Evolutionary conservation across 1,140 invertebrate genomes (phyloP), one percentile per base, ranked within the genome.

Genomic region (Archegozetes longisetosus): DNA sequence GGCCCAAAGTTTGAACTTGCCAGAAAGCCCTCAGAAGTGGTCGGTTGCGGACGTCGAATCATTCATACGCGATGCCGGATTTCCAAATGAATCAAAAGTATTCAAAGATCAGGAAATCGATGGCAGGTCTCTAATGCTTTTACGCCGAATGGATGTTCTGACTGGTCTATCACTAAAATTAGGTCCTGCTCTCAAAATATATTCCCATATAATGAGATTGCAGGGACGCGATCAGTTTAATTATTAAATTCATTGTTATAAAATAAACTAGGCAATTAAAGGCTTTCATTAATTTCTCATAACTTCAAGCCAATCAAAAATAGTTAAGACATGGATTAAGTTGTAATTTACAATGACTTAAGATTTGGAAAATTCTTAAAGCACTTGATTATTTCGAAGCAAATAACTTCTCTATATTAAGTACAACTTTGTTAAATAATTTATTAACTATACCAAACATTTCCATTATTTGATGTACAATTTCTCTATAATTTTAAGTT

Each of bases 41-140:
- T 81, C 80, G 3, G 78, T 80, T 9, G 80, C 84, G 61, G 83
- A 91, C 70, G 86, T 91, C 1, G 84, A 82, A 68, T 75, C 81
- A 22, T 90, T 87, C 73, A 86, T 66, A 60, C 65, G 32, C 48
- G 62, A 50, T 61, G 65, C 57, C 40, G 69, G 64, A 29, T 67
- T 63, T 55, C 61, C 68, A 53, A 66, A 69, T 46, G 55, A 66
- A 46, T 84, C 86, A 17, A 76, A 80, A 59, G 78, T 84, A 27
- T 87, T 91, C 66, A 79, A 78, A 67, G 81, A 87, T 64, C 84
- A 90, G 76, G 86, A 90, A 68, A 88, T 92, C 65, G 88, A 93
- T 76, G 88, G 88, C 0, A 78, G 81, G 63, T 84, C 85, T 2
- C 71, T 92, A 26, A 73, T 89, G 25, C 75, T 91, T 65, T 78